Evolutionary conservation across 2,797 vertebrate genomes (phyloP).

Genomic region (Eidolon dupreanum): DNA sequence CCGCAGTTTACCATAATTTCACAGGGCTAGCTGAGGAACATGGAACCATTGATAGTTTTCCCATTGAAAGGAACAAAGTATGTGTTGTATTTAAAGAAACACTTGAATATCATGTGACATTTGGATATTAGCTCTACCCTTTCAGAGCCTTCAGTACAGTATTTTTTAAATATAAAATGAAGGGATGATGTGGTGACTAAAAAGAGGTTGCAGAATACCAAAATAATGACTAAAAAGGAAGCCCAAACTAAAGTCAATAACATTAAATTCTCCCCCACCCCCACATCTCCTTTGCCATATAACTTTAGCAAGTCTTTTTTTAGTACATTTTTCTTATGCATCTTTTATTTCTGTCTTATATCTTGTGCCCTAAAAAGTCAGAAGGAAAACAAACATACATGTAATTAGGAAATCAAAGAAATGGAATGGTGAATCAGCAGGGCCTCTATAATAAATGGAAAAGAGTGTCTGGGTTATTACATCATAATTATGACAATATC

Average conservation of each 20-base stretch:
- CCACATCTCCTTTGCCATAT: not conserved
- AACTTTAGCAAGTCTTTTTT: not conserved
- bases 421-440: not conserved
- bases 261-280: not conserved
- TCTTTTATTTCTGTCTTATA: not conserved
- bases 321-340: not conserved
- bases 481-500: not conserved
- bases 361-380: not conserved
- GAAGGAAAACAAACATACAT: not conserved
- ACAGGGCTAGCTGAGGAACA: not conserved
- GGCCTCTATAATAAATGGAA: not conserved
- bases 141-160: not conserved
- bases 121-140: conserved; percentile 24
- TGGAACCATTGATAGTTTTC: conserved; percentile 1
- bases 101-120: conserved; percentile 29
- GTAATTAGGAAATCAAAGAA: not conserved
- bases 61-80: not conserved
- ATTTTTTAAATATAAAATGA: conserved; percentile 58
- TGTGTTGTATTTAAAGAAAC: conserved; percentile 48
- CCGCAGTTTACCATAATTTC: not conserved
- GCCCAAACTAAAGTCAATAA: not conserved
- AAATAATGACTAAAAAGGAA: conserved; percentile 38
- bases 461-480: not conserved
- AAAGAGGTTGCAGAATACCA: conserved; percentile 38
- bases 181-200: conserved; percentile 15